Conservation (phyloP, 2,797 vertebrate genomes). For the Enteromius mattozi region DNA sequence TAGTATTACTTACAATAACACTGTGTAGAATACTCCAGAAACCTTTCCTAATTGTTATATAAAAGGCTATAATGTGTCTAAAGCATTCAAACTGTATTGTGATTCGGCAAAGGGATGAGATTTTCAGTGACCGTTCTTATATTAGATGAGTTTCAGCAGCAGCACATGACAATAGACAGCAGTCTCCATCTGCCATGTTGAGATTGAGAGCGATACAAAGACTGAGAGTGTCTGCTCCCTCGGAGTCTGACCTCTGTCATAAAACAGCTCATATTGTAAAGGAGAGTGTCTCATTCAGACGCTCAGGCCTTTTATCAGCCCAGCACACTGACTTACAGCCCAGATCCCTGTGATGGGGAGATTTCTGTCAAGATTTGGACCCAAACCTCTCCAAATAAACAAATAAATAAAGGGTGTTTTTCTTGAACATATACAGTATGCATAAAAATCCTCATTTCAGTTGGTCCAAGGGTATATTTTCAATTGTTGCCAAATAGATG, state of each 20-base stretch:
- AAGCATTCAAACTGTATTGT: neutral
- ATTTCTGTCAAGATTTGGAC: neutral
- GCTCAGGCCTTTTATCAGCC: conserved; percentile 16
- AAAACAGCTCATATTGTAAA: conserved; percentile 39
- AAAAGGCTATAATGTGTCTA: neutral
- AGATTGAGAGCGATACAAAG: conserved; percentile 35
- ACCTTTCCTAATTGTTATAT: neutral
- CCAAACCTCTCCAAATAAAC: neutral
- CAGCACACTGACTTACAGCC: neutral
- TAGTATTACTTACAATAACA: neutral
- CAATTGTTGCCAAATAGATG: neutral
- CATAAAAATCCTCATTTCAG: no score
- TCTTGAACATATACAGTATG: neutral
- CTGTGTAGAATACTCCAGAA: neutral
- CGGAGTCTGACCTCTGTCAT: conserved; percentile 40
- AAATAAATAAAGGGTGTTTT: neutral
- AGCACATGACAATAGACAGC: conserved; percentile 5
- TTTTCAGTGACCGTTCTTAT: neutral
- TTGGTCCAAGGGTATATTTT: neutral
- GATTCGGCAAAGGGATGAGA: neutral
- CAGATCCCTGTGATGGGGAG: neutral
- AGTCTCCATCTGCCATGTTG: conserved; percentile 46
- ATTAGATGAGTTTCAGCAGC: conserved; percentile 10
- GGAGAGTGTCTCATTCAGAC: conserved; percentile 21
- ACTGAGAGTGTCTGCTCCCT: conserved; percentile 28